These are phyloP conservation scores for Calameuta pallipes DNA, from an alignment of 2,888 invertebrate species.

Conservation along the genomic window DNA sequence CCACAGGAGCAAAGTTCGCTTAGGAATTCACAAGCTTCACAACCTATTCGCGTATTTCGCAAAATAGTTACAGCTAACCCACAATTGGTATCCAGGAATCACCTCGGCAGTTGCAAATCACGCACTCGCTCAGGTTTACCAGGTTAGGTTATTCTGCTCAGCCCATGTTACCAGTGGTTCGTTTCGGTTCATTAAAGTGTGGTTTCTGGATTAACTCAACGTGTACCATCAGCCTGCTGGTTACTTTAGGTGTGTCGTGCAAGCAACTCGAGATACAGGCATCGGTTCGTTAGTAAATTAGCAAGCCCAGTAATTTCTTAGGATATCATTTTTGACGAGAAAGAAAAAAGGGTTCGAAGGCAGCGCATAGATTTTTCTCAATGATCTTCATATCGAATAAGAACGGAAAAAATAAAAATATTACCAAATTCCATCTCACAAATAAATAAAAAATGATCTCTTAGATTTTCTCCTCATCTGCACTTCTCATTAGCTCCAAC, in stretches of 20 bases:
- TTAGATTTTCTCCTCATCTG: background rate
- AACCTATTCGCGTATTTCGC: background rate
- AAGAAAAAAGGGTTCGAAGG: background rate
- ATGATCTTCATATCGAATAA: background rate
- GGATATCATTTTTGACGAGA: background rate
- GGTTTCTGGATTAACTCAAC: constrained; percentile 23
- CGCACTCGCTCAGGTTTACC: background rate
- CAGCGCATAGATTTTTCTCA: background rate
- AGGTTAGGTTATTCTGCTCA: background rate
- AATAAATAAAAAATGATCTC: background rate
- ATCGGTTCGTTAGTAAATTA: background rate
- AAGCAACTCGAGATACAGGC: background rate
- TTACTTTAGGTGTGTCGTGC: background rate
- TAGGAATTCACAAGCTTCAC: background rate
- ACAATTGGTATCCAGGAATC: background rate
- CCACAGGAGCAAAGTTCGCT: background rate
- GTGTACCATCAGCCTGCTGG: background rate
- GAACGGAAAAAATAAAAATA: background rate
- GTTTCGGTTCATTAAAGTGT: constrained; percentile 25
- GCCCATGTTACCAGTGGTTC: background rate
- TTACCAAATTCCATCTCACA: background rate
- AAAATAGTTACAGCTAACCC: background rate
- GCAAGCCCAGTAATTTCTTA: background rate
- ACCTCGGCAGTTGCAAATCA: background rate
- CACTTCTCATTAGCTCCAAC: background rate